Conservation (phyloP, 37 sponge, comb jelly and placozoan genomes). For the Theonella swinhoei region DNA sequence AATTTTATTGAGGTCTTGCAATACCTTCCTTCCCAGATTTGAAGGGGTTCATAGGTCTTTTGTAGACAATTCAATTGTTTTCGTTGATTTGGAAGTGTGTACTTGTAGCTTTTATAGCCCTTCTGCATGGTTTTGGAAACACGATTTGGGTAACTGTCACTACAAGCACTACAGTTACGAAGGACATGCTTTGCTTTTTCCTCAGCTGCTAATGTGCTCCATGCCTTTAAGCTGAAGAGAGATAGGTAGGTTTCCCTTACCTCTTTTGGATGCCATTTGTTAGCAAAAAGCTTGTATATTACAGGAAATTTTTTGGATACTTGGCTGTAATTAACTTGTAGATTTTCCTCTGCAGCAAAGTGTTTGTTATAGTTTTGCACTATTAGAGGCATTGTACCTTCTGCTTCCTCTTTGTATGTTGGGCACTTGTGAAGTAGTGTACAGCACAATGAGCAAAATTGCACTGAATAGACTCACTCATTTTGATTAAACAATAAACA, state of each 20-base stretch:
- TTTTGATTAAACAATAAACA: too few species aligned
- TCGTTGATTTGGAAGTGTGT: too few species aligned
- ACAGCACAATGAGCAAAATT: slow-evolving; percentile 8
- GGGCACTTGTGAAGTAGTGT: background rate
- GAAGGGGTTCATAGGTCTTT: background rate
- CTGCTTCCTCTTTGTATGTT: background rate
- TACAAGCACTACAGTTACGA: background rate
- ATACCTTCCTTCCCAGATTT: background rate
- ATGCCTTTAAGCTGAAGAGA: background rate
- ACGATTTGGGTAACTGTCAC: background rate
- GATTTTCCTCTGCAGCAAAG: background rate
- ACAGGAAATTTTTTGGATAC: background rate
- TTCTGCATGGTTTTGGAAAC: too few species aligned
- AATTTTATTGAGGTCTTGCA: background rate
- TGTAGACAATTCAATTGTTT: too few species aligned
- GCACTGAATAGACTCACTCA: background rate
- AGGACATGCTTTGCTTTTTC: slow-evolving; percentile 1
- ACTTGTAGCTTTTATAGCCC: too few species aligned
- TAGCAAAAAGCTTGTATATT: background rate
- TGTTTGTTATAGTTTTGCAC: background rate
- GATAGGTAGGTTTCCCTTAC: background rate
- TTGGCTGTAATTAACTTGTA: background rate
- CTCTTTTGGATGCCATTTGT: slow-evolving; percentile 1
- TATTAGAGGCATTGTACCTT: background rate
- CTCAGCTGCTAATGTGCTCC: background rate